Conservation (phyloP, 2,888 invertebrate species). For the Dolomedes plantarius region DNA sequence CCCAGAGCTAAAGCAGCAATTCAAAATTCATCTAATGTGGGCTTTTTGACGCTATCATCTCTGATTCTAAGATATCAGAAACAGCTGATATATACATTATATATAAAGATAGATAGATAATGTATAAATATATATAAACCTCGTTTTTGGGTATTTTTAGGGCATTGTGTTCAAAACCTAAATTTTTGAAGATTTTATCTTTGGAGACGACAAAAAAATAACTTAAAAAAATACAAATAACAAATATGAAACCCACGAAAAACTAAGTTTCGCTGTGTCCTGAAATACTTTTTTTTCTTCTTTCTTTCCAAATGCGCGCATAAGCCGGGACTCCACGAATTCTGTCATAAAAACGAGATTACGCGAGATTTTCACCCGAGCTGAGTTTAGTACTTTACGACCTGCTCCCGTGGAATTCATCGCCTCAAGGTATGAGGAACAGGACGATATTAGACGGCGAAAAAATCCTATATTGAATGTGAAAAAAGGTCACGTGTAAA, state of each 20-base stretch:
- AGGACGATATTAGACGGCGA: neutral
- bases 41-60: too few relatives aligned
- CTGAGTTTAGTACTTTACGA: conserved; percentile 43
- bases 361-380: conserved; percentile 52
- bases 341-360: conserved; percentile 68
- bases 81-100: too few relatives aligned
- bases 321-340: conserved; percentile 53
- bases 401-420: conserved; percentile 2
- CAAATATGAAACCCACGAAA: neutral
- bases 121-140: too few relatives aligned
- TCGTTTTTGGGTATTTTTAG: too few relatives aligned
- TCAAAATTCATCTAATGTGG: too few relatives aligned
- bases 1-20: too few relatives aligned
- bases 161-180: too few relatives aligned
- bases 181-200: too few relatives aligned
- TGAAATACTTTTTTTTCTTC: neutral
- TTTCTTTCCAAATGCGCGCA: neutral
- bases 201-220: too few relatives aligned
- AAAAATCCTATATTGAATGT: conserved; percentile 4
- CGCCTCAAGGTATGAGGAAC: neutral
- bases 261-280: neutral
- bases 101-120: too few relatives aligned
- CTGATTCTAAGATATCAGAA: too few relatives aligned
- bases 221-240: too few relatives aligned
- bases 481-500: conserved; percentile 1